Conservation (phyloP, 1,140 invertebrate species). For the Pararge aegeria region DNA sequence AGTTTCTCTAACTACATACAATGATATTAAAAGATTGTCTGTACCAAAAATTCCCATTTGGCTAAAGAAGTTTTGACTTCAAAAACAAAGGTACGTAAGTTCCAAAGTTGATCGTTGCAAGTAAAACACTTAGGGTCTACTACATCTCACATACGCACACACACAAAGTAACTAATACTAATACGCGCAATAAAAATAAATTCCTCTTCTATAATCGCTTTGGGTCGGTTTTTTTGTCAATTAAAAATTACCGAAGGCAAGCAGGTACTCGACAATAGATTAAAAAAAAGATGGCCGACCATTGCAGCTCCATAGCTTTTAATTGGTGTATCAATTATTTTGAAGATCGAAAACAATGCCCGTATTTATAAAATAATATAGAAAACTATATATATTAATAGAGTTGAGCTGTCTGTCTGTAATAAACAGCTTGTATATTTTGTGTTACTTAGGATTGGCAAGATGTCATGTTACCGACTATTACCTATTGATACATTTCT, state of each 20-base stretch:
- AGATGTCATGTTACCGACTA: no score
- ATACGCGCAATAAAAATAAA: slow-evolving; percentile 67
- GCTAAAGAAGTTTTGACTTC: no score
- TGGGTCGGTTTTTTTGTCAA: slow-evolving; percentile 71
- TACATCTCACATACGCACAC: slow-evolving; percentile 38
- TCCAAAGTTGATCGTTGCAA: neutral
- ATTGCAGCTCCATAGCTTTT: neutral
- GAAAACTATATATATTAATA: no score
- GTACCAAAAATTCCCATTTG: no score
- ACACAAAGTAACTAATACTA: slow-evolving; percentile 32
- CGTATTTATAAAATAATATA: no score
- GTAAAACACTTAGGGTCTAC: neutral
- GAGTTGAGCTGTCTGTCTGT: no score
- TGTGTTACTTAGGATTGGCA: no score
- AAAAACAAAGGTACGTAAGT: no score
- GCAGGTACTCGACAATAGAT: slow-evolving; percentile 57
- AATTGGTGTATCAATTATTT: slow-evolving; percentile 1
- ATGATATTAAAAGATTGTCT: no score
- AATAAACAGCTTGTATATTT: no score
- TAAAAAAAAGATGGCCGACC: slow-evolving; percentile 1
- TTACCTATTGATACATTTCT: no score
- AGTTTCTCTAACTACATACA: no score
- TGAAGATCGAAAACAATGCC: neutral
- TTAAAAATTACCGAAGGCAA: slow-evolving; percentile 65
- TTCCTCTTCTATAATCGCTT: slow-evolving; percentile 62